These are phyloP conservation scores for Acanthosepion pharaonis DNA, from an alignment of 2,888 invertebrate genomes.

Conservation along the genomic window DNA sequence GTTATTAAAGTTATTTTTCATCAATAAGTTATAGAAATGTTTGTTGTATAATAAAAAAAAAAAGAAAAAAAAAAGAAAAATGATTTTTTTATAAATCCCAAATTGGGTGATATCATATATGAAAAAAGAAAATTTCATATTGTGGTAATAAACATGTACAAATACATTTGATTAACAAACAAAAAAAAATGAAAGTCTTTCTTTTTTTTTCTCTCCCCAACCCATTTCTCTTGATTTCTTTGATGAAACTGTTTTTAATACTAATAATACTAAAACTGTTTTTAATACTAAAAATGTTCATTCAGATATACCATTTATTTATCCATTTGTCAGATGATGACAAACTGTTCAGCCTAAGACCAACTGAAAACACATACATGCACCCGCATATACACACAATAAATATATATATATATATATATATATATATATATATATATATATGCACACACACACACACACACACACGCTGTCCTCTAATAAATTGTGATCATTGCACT, in stretches of 20 bases:
- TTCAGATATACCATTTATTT: neutral
- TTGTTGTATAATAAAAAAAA: neutral
- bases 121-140: neutral
- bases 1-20: conserved; percentile 33
- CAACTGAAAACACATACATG: neutral
- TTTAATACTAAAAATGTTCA: neutral
- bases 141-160: conserved; percentile 13
- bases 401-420: no score
- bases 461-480: neutral
- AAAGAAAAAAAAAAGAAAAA: neutral
- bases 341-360: conserved; percentile 14
- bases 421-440: no score
- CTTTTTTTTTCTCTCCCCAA: neutral
- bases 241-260: neutral
- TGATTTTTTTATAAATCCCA: conserved; percentile 14
- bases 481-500: conserved; percentile 11
- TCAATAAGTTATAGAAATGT: conserved; percentile 22
- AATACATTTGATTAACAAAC: conserved; percentile 20
- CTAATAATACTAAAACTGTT: no score
- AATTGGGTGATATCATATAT: conserved; percentile 33
- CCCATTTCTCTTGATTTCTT: neutral
- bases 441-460: neutral
- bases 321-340: neutral
- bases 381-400: no score
- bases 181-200: neutral